These are phyloP conservation scores for Rhombomys opimus DNA, from an alignment of 2,113 vertebrate species.

Conservation along the genomic window DNA sequence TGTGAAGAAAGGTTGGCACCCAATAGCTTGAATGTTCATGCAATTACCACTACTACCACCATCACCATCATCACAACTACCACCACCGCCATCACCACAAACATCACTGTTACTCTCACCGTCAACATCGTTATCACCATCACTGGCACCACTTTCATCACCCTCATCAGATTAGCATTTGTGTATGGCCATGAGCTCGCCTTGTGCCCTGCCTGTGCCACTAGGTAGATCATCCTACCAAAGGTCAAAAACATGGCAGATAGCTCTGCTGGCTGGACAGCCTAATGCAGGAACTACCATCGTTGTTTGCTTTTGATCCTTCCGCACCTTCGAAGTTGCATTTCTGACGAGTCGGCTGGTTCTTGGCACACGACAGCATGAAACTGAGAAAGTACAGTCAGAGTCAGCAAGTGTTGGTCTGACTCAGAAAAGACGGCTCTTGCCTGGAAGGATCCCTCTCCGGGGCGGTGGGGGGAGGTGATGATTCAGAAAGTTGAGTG, in stretches of 20 bases:
- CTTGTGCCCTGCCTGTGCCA: neutral
- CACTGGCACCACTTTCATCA: neutral
- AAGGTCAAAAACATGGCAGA: neutral
- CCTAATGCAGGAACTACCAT: no score
- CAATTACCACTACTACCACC: neutral
- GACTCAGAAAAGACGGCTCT: neutral
- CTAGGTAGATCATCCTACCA: neutral
- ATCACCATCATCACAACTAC: neutral
- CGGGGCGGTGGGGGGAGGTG: no score
- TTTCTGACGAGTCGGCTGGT: neutral
- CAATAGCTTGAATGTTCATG: neutral
- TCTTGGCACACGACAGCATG: neutral
- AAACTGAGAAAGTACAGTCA: neutral
- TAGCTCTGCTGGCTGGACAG: neutral
- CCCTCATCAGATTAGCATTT: neutral
- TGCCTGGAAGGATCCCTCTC: neutral
- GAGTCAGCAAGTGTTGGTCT: neutral
- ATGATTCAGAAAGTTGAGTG: neutral
- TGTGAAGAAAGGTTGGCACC: neutral
- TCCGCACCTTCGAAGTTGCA: neutral
- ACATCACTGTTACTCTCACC: rapidly evolving
- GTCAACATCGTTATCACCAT: neutral
- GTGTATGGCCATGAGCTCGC: neutral
- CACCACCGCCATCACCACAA: neutral
- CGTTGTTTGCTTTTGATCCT: neutral